These are phyloP conservation scores for Periophthalmodon schlosseri DNA, from an alignment of 2,113 vertebrate genomes.

Conservation along the genomic window DNA sequence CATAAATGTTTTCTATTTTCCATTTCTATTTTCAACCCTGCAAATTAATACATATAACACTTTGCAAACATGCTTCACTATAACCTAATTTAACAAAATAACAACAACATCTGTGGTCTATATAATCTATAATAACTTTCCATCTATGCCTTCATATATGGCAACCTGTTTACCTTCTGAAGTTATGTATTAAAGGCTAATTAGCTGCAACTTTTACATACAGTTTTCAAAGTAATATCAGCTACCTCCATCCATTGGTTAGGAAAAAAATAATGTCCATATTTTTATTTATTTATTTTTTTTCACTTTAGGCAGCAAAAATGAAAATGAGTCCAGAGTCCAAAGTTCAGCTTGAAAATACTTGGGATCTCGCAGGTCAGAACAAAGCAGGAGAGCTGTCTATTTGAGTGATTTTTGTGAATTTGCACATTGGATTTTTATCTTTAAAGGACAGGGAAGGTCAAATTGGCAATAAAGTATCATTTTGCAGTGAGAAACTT, in stretches of 20 bases:
- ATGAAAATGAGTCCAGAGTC: constrained; percentile 54
- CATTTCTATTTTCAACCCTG: constrained; percentile 2
- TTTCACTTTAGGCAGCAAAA: constrained; percentile 46
- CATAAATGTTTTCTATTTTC: background rate
- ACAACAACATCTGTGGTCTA: too few relatives aligned
- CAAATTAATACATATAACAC: background rate
- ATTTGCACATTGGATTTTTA: constrained; percentile 48
- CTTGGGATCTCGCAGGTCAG: constrained; percentile 57
- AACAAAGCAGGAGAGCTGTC: constrained; percentile 47
- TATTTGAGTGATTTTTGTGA: constrained; percentile 41
- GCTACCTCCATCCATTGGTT: constrained; percentile 34
- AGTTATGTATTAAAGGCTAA: background rate
- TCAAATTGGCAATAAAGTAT: constrained; percentile 36
- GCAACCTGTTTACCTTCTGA: background rate
- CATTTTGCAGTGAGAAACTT: constrained; percentile 30
- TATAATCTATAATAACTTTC: background rate
- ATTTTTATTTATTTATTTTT: background rate
- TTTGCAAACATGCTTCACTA: background rate
- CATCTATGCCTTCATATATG: background rate
- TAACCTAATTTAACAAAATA: background rate
- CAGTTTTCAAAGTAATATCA: background rate
- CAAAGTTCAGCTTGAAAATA: constrained; percentile 54
- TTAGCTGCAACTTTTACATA: background rate
- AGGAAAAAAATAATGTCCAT: constrained; percentile 46
- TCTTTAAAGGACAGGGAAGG: constrained; percentile 51